Conservation (phyloP, 1,140 invertebrate species). For the Drosophila setifemur region DNA sequence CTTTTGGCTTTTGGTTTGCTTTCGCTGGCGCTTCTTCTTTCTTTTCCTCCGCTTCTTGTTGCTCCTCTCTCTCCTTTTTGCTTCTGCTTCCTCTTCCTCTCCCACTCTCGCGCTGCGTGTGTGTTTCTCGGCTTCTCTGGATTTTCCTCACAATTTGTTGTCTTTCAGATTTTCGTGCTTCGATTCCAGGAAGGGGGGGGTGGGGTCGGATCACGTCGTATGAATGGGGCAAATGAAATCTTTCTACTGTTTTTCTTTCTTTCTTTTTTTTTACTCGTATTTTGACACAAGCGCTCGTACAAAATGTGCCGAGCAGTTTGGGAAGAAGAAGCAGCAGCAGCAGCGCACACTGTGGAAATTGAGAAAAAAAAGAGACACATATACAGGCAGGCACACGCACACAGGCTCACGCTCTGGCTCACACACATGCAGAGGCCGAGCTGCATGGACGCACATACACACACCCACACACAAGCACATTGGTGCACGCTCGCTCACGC, state of each 20-base stretch:
- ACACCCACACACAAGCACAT: too few relatives aligned
- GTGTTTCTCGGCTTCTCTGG: neutral
- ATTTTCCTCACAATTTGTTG: constrained; percentile 1
- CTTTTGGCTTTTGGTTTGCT: neutral
- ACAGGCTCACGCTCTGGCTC: neutral
- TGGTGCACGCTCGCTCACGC: constrained; percentile 4
- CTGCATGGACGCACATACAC: constrained; percentile 4
- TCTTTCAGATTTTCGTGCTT: neutral
- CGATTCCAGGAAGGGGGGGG: too few relatives aligned
- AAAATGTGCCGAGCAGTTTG: constrained; percentile 73
- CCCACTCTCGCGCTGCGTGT: neutral
- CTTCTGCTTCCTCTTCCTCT: neutral
- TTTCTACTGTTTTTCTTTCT: too few relatives aligned
- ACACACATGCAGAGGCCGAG: neutral
- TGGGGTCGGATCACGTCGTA: constrained; percentile 6
- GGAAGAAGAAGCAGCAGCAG: constrained; percentile 77
- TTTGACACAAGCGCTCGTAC: constrained; percentile 74
- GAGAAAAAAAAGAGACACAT: constrained; percentile 71
- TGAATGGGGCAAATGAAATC: constrained; percentile 35
- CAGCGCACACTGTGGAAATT: constrained; percentile 67
- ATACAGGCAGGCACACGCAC: constrained; percentile 24
- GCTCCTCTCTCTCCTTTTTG: constrained; percentile 7
- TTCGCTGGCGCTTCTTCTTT: neutral
- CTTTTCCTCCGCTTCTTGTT: constrained; percentile 28
- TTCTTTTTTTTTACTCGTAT: constrained; percentile 63